A percentile compares a stretch with the other conserved stretches of the same genome.
Evolutionary conservation across 2,888 invertebrate genomes (phyloP).

Genomic region (Tenthredo livida): DNA sequence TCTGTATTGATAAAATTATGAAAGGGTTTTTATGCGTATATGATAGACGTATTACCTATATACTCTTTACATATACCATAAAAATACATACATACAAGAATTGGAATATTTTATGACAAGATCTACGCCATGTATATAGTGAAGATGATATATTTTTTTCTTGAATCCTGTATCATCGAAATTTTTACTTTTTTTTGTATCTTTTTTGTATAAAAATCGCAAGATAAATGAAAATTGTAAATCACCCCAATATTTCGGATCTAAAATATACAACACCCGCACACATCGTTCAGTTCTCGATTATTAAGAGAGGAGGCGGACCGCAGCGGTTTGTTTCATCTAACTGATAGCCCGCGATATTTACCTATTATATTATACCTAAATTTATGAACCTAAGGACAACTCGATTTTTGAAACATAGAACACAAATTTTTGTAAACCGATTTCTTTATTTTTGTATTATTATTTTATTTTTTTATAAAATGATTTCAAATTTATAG

Average conservation of each 20-base stretch:
- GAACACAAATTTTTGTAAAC: too few relatives aligned
- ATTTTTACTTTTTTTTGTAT: background rate
- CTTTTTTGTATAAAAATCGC: background rate
- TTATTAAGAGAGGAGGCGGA: constrained; percentile 63
- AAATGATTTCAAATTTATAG: background rate
- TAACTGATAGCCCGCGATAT: constrained; percentile 59
- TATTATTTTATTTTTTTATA: too few relatives aligned
- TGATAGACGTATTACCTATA: background rate
- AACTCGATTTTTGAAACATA: background rate
- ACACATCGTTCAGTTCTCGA: background rate
- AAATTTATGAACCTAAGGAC: background rate
- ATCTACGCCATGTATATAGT: too few relatives aligned
- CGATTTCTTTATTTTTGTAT: too few relatives aligned
- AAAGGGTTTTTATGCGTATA: background rate
- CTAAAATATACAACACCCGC: background rate
- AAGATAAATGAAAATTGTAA: background rate
- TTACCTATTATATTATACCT: constrained; percentile 3
- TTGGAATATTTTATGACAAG: too few relatives aligned
- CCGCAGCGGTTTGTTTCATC: constrained; percentile 70
- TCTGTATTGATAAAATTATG: constrained; percentile 3
- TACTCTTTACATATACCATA: background rate
- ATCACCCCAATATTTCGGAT: background rate
- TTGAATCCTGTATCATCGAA: background rate
- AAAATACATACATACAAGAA: background rate
- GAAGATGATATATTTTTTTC: background rate